Percentiles rank a stretch among this genome's conserved stretches.
Conservation (phyloP, 2,113 vertebrate species). For the Halcyon malimbica region DNA sequence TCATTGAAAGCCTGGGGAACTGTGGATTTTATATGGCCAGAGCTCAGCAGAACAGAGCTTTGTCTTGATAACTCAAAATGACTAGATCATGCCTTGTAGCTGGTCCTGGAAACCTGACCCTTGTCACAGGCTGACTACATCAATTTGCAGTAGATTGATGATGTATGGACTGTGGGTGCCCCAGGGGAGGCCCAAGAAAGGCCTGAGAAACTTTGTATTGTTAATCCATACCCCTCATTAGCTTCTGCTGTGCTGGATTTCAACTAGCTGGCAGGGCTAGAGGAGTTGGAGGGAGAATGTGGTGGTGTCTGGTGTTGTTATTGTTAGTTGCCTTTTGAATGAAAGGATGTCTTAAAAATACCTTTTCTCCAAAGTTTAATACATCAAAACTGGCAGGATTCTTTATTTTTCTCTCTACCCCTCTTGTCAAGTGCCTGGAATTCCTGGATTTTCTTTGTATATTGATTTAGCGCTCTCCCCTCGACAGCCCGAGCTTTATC, state of each 20-base stretch:
- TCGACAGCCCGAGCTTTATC: neutral
- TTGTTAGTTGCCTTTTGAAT: constrained; percentile 21
- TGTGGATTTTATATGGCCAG: neutral
- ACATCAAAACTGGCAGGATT: neutral
- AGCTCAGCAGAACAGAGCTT: constrained; percentile 16
- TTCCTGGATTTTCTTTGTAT: constrained; percentile 52
- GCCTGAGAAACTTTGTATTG: constrained; percentile 39
- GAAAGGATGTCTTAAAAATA: neutral
- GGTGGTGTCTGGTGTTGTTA: neutral
- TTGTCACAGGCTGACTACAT: constrained; percentile 59
- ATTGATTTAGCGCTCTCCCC: constrained; percentile 22
- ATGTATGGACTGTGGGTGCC: constrained; percentile 32
- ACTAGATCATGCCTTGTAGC: constrained; percentile 66
- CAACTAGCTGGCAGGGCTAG: neutral
- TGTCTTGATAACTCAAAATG: constrained; percentile 56
- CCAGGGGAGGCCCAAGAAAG: constrained; percentile 32
- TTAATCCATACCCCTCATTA: constrained; percentile 59
- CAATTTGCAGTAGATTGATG: constrained; percentile 61
- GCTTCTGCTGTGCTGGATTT: constrained; percentile 43
- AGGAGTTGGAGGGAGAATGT: neutral
- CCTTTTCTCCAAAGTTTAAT: constrained; percentile 29
- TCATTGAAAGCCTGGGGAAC: neutral
- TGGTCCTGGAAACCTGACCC: constrained; percentile 57
- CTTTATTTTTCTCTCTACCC: constrained; percentile 5
- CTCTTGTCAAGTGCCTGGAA: constrained; percentile 20